Percentiles rank a stretch among this genome's conserved stretches.
Conservation (phyloP, 1,140 invertebrate species). For the Conus ventricosus region DNA sequence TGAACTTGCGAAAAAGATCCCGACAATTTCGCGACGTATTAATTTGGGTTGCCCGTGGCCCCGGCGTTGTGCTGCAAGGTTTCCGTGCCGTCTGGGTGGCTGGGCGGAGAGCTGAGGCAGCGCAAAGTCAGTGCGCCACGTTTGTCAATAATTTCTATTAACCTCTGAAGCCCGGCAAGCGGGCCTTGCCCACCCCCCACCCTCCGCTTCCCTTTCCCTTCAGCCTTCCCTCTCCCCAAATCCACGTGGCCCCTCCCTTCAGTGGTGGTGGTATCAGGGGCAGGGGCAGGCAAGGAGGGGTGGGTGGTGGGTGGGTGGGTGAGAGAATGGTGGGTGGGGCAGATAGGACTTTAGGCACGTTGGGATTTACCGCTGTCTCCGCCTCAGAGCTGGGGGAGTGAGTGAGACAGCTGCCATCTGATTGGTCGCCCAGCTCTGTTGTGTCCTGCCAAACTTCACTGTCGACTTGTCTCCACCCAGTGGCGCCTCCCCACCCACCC, state of each 20-base stretch:
- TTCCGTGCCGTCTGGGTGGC: neutral
- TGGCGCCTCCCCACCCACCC: neutral
- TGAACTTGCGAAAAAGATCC: conserved; percentile 12
- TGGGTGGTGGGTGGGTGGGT: neutral
- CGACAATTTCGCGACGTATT: conserved; percentile 7
- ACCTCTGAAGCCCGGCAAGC: conserved; percentile 30
- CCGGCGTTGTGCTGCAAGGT: neutral
- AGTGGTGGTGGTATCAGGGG: neutral
- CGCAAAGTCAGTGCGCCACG: neutral
- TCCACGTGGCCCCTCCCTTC: neutral
- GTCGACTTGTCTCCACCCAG: neutral
- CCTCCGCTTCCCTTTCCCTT: neutral
- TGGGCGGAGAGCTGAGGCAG: neutral
- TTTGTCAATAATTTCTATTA: conserved; percentile 38
- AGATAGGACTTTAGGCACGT: neutral
- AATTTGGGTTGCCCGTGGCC: neutral
- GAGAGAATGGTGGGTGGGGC: no score
- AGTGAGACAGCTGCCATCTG: conserved; percentile 3
- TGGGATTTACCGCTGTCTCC: conserved; percentile 4
- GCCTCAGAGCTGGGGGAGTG: neutral
- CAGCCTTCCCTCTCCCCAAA: neutral
- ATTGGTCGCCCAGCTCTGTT: conserved; percentile 6
- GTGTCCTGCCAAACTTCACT: neutral
- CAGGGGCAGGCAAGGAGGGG: neutral
- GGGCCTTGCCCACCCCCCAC: neutral